Evolutionary conservation across 2,888 invertebrate genomes (phyloP).

Genomic region (Clistopyga incitator): DNA sequence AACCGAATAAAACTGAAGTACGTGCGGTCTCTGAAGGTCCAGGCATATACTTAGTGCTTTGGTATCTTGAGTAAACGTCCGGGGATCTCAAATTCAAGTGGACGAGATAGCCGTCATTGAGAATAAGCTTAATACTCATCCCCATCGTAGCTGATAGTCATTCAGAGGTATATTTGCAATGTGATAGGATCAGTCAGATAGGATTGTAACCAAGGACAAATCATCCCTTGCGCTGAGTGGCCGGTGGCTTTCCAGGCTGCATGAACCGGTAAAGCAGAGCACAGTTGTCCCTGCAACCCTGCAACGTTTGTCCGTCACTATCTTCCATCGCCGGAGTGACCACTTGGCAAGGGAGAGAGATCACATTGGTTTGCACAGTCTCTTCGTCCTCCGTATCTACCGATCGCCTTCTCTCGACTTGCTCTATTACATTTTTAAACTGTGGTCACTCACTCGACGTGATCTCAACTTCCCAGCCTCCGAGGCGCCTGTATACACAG

Average conservation of each 20-base stretch:
- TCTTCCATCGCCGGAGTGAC: conserved; percentile 62
- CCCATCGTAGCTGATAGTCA: conserved; percentile 74
- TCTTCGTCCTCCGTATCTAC: conserved; percentile 48
- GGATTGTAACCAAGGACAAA: conserved; percentile 76
- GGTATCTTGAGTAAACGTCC: conserved; percentile 80
- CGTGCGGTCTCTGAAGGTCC: conserved; percentile 31
- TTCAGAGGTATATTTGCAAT: conserved; percentile 80
- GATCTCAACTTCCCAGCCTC: conserved; percentile 47
- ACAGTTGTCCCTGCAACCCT: conserved; percentile 62
- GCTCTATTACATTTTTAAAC: conserved; percentile 64
- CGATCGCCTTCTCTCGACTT: conserved; percentile 61
- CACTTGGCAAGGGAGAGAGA: conserved; percentile 63
- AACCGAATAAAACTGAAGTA: conserved; percentile 41
- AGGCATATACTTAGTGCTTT: conserved; percentile 39
- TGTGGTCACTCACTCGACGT: conserved; percentile 62
- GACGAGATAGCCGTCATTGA: conserved; percentile 72
- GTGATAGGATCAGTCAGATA: conserved; percentile 81
- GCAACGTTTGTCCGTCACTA: conserved; percentile 60
- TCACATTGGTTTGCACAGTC: conserved; percentile 62
- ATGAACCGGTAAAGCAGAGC: conserved; percentile 9
- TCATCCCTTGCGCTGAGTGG: conserved; percentile 68
- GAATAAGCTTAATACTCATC: conserved; percentile 76
- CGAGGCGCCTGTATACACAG: conserved; percentile 7
- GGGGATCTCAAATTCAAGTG: conserved; percentile 78
- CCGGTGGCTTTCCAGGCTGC: conserved; percentile 15